Conservation (phyloP, 2,113 vertebrate genomes). For the Eupsittula cactorum region DNA sequence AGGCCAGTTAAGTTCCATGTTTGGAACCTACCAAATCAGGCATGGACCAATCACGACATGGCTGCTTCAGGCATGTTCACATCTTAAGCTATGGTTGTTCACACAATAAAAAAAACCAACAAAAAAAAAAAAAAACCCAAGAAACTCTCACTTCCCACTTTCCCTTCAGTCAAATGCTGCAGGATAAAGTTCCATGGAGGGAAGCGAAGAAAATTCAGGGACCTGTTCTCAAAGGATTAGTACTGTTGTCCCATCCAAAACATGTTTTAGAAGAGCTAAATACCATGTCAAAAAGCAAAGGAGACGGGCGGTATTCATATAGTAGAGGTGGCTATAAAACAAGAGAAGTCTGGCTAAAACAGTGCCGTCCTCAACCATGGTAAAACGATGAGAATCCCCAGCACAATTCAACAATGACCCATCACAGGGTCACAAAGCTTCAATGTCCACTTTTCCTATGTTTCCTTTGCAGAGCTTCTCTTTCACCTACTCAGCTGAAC, state of each 20-base stretch:
- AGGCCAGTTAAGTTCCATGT: neutral
- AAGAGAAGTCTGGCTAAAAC: neutral
- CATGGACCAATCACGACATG: rapidly evolving
- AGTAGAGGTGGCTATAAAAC: neutral
- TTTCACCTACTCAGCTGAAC: neutral
- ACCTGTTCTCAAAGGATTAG: neutral
- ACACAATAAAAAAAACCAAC: neutral
- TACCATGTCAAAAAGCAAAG: neutral
- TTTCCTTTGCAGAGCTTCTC: neutral
- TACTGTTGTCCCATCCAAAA: neutral
- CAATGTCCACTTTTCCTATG: neutral
- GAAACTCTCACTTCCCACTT: neutral
- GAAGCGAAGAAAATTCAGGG: neutral
- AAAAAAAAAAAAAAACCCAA: neutral
- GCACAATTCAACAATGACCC: neutral
- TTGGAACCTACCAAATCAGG: neutral
- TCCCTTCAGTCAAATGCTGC: neutral
- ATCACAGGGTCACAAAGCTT: neutral
- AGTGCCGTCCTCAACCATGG: too few species aligned
- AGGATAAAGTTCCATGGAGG: neutral
- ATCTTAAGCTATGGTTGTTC: neutral
- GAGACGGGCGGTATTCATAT: neutral
- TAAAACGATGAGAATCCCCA: neutral
- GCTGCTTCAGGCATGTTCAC: neutral
- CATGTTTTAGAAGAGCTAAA: neutral